Base-by-base conservation (phyloP, 2,797 vertebrate genomes). In the Austrolebias charrua region DNA sequence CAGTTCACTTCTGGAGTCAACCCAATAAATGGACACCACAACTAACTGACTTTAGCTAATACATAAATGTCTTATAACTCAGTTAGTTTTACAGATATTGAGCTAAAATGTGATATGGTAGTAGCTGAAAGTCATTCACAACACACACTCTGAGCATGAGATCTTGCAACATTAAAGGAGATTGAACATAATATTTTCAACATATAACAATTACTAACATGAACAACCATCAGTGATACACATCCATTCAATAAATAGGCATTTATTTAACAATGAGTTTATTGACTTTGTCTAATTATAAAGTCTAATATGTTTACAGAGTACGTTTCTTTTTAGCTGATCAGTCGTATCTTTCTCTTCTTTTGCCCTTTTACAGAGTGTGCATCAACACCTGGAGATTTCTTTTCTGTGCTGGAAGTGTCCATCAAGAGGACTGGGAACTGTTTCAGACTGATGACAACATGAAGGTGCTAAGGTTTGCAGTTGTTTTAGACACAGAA, bases 351-450 rank as follows among this genome's bases (percentile, higher is more conserved):
- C 31, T 35, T 16, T 15, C 6, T 18, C 14, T 63, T 55, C 0
- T 29, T 28, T 8, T 73, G 0, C 68, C 60, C 46, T 40, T 1
- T 86, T 78, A 28, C 84, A 90, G 88, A 86, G 71, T 63, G 38
- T 58, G 28, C 28, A 28, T 59, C 20, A 40, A 24, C 60, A 69
- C 57, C 67, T 60, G 55, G 33, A 42, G 58, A 67, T 48, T 60
- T 63, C 16, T 63, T 72, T 55, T 75, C 66, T 60, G 28, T 57
- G 51, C 61, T 60, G 18, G 80, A 79, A 63, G 66, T 48, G 62
- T 62, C 61, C 66, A 52, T 56, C 38, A 72, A 75, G 66, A 48
- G 65, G 61, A 77, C 80, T 16, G 53, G 59, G 66, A 73, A 69
- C 61, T 45, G 67, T 68, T 61, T 77, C 46, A 10, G 48, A 56